These are phyloP conservation scores for Drosophila gunungcola DNA, from an alignment of 1,140 invertebrate species.

Conservation along the genomic window DNA sequence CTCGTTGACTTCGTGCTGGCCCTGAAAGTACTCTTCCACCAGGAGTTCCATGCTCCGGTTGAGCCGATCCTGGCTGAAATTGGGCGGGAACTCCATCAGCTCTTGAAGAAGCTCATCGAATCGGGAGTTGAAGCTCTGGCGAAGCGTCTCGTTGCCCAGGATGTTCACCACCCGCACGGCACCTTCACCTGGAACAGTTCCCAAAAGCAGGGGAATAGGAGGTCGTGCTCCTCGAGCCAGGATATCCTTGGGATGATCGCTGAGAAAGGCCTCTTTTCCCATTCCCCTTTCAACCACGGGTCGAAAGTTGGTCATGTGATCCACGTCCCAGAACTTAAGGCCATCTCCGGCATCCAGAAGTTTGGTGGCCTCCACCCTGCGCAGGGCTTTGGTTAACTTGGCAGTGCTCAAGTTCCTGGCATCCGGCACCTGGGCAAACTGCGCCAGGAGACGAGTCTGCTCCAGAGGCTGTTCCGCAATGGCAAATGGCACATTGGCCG, in stretches of 20 bases:
- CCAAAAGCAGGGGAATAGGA: slow-evolving; percentile 84
- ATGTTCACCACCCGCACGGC: slow-evolving; percentile 84
- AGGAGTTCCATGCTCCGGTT: slow-evolving; percentile 42
- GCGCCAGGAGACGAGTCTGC: slow-evolving; percentile 71
- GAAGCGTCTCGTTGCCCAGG: slow-evolving; percentile 67
- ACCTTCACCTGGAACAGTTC: slow-evolving; percentile 84
- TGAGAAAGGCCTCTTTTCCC: slow-evolving; percentile 76
- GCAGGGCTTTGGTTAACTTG: slow-evolving; percentile 78
- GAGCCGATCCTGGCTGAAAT: slow-evolving; percentile 12
- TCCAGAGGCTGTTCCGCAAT: slow-evolving; percentile 85
- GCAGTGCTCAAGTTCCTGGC: slow-evolving; percentile 45
- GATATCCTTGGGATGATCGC: slow-evolving; percentile 74
- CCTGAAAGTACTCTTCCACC: slow-evolving; percentile 67
- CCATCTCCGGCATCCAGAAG: slow-evolving; percentile 76
- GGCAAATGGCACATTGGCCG: slow-evolving; percentile 87
- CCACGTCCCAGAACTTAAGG: slow-evolving; percentile 84
- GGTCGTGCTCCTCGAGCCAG: slow-evolving; percentile 69
- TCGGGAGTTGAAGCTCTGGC: slow-evolving; percentile 70
- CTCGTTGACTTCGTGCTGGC: slow-evolving; percentile 60
- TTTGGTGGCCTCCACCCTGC: slow-evolving; percentile 67
- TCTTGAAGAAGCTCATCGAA: slow-evolving; percentile 70
- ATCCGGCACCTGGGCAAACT: slow-evolving; percentile 56
- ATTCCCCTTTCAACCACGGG: slow-evolving; percentile 79
- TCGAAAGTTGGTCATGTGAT: slow-evolving; percentile 85
- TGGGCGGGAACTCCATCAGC: slow-evolving; percentile 69